A percentile compares a stretch with the other conserved stretches of the same genome.
phyloP scores from a whole-genome alignment of 2,888 invertebrate genomes.

The Thecophora atra region DNA sequence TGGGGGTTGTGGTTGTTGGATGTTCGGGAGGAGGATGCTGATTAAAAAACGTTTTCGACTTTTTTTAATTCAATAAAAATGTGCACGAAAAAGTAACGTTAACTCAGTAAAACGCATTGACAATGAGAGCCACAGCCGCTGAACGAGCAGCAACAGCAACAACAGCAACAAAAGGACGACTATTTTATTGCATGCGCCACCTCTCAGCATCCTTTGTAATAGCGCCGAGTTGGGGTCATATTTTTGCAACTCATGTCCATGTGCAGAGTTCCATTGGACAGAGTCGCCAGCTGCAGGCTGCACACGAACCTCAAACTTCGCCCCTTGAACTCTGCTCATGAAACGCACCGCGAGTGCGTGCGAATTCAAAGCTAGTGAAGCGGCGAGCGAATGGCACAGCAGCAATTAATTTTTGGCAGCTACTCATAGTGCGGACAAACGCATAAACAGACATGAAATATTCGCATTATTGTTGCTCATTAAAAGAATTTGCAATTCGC shows the following conservation, averaged over 20 bases:
- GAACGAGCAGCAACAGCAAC: conserved; percentile 18
- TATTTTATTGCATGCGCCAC: background rate
- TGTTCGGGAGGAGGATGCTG: too few relatives aligned
- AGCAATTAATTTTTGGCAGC: background rate
- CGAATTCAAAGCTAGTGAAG: background rate
- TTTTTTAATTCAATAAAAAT: conserved; percentile 29
- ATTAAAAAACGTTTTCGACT: background rate
- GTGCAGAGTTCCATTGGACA: background rate
- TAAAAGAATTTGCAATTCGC: conserved; percentile 22
- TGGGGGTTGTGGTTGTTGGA: too few relatives aligned
- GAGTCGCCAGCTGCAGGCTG: conserved; percentile 13
- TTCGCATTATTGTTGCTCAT: background rate
- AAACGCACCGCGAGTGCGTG: conserved; percentile 16
- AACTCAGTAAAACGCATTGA: conserved; percentile 47
- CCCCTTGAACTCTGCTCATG: background rate
- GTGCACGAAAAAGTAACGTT: conserved; percentile 57
- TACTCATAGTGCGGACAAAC: background rate
- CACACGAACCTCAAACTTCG: background rate
- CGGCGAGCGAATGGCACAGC: background rate
- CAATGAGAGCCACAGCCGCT: conserved; percentile 7
- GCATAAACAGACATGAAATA: background rate
- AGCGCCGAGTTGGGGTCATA: background rate
- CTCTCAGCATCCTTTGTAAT: conserved; percentile 11
- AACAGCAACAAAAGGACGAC: conserved; percentile 20
- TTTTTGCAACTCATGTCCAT: background rate